These are phyloP conservation scores for Varecia variegata DNA, from an alignment of 2,797 vertebrate species.

Conservation along the genomic window DNA sequence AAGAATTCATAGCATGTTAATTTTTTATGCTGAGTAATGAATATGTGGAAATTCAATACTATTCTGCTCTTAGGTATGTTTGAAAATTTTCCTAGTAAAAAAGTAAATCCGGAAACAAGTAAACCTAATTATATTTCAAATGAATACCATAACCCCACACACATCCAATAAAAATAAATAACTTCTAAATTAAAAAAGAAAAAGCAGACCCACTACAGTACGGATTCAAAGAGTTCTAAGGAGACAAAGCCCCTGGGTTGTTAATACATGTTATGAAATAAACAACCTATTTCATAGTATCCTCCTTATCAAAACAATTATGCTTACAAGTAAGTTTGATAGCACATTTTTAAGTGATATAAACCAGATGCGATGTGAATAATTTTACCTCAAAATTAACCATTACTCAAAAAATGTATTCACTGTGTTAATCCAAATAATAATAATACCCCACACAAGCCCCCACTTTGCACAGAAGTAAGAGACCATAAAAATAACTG, in stretches of 20 bases:
- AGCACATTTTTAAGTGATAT: slow-evolving; percentile 5
- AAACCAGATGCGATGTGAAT: slow-evolving; percentile 8
- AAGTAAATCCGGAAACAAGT: background rate
- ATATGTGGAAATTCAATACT: background rate
- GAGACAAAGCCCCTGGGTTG: background rate
- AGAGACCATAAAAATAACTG: background rate
- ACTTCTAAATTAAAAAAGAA: background rate
- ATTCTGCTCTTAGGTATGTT: background rate
- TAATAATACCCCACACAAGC: background rate
- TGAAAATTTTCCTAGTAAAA: slow-evolving; percentile 28
- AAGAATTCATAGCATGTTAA: background rate
- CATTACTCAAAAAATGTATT: background rate
- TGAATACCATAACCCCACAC: background rate
- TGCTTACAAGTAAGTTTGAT: background rate
- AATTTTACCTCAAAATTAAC: slow-evolving; percentile 23
- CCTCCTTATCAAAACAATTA: slow-evolving; percentile 28
- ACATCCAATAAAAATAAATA: background rate
- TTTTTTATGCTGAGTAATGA: background rate
- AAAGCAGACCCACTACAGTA: background rate
- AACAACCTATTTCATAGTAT: slow-evolving; percentile 11
- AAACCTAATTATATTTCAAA: background rate
- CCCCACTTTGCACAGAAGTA: background rate
- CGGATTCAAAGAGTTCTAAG: background rate
- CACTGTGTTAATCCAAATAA: background rate
- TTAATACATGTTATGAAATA: background rate